A percentile compares a stretch with the other conserved stretches of the same genome.
These are phyloP conservation scores for Microtus richardsoni DNA, from an alignment of 2,113 vertebrate species.

Conservation along the genomic window DNA sequence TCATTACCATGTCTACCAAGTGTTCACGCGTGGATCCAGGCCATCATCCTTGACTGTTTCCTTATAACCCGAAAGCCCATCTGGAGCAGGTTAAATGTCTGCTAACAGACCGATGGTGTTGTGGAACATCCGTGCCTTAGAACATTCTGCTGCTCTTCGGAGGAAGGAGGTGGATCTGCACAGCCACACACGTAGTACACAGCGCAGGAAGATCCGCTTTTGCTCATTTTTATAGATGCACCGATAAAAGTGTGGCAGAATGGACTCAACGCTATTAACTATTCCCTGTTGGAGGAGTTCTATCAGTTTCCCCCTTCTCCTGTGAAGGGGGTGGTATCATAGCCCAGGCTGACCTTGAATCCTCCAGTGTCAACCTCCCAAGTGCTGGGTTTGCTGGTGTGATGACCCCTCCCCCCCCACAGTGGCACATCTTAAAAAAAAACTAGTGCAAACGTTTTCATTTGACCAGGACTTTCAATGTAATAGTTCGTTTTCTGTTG, in stretches of 20 bases:
- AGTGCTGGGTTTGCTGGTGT: not conserved
- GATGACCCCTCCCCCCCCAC: not conserved
- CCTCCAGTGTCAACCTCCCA: not conserved
- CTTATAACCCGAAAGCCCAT: not conserved
- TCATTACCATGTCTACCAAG: not conserved
- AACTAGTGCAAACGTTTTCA: not conserved
- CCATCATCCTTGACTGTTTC: not conserved
- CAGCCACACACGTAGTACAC: not conserved
- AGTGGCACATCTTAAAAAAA: not conserved
- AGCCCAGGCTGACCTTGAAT: not conserved
- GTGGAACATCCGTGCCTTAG: not conserved
- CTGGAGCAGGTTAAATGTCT: not conserved
- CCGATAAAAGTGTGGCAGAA: not conserved
- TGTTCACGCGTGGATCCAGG: not conserved
- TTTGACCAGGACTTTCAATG: not conserved
- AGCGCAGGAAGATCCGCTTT: not conserved
- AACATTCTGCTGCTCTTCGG: not conserved
- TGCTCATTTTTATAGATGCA: not conserved
- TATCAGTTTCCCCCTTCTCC: not conserved
- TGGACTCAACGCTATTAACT: not conserved
- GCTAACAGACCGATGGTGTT: not conserved
- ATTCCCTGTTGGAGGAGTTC: not conserved
- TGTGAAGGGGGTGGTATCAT: not conserved
- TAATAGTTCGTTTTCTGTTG: not conserved
- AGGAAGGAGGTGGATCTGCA: not conserved